A percentile compares a stretch with the other conserved stretches of the same genome.
phyloP scores from a whole-genome alignment of 2,797 vertebrate genomes.

The Pteronotus mesoamericanus region DNA sequence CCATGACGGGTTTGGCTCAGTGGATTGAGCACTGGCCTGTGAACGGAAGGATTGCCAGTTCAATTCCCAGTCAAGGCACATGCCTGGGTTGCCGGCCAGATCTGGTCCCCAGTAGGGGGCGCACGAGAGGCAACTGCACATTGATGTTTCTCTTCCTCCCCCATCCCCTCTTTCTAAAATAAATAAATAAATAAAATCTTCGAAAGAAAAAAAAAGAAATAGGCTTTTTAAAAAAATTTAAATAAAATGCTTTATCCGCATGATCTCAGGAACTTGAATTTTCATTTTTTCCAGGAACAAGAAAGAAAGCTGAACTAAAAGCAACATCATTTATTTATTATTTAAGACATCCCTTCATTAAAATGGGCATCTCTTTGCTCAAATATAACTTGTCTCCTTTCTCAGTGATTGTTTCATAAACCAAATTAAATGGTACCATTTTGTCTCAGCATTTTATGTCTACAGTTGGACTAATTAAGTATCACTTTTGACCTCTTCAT shows the following conservation, averaged over 20 bases:
- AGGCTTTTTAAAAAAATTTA: too few relatives aligned
- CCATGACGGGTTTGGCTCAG: too few relatives aligned
- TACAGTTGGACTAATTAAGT: slow-evolving; percentile 6
- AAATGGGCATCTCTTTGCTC: slow-evolving; percentile 6
- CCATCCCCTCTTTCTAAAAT: too few relatives aligned
- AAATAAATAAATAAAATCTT: too few relatives aligned
- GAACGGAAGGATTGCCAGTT: too few relatives aligned
- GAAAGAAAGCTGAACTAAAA: slow-evolving; percentile 24
- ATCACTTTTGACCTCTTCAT: neutral
- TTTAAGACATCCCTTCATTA: neutral
- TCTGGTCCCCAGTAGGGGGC: too few relatives aligned
- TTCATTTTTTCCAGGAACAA: slow-evolving; percentile 31
- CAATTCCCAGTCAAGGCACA: too few relatives aligned
- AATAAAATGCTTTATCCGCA: neutral
- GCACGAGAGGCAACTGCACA: too few relatives aligned
- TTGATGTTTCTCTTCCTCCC: too few relatives aligned
- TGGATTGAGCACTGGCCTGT: too few relatives aligned
- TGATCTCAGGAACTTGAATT: slow-evolving; percentile 14
- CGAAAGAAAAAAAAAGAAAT: too few relatives aligned
- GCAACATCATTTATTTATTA: neutral
- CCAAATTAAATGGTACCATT: neutral
- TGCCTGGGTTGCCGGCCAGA: too few relatives aligned
- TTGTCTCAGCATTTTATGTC: slow-evolving; percentile 28
- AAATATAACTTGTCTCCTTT: slow-evolving; percentile 5
- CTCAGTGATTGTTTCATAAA: neutral